Evolutionary conservation across 2,888 invertebrate genomes (phyloP).

Genomic region (Neoscelio sp.): DNA sequence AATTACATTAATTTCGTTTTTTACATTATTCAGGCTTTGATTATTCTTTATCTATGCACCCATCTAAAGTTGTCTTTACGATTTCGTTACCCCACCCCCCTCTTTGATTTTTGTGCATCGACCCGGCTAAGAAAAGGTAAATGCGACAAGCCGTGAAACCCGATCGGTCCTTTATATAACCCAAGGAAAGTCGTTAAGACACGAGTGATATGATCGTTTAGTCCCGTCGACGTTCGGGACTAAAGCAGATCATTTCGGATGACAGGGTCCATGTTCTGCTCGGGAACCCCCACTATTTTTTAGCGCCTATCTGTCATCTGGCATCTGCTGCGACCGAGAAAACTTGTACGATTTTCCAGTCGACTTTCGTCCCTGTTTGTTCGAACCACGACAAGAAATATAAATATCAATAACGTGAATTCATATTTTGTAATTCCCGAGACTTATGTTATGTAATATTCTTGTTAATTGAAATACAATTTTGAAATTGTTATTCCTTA

Average conservation of each 20-base stretch:
- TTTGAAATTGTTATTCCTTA: too few relatives aligned
- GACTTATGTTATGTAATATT: too few relatives aligned
- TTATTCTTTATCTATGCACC: conserved; percentile 16
- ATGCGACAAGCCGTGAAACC: conserved; percentile 64
- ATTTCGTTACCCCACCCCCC: conserved; percentile 18
- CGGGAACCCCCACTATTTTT: conserved; percentile 68
- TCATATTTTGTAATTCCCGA: too few relatives aligned
- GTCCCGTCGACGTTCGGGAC: conserved; percentile 29
- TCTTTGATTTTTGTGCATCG: conserved; percentile 50
- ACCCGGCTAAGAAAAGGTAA: conserved; percentile 55
- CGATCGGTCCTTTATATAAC: conserved; percentile 71
- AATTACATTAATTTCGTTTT: conserved; percentile 3
- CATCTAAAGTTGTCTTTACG: conserved; percentile 24
- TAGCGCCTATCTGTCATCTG: conserved; percentile 74
- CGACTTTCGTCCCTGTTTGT: conserved; percentile 8
- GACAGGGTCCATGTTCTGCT: conserved; percentile 69
- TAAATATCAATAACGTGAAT: neutral
- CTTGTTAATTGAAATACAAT: too few relatives aligned
- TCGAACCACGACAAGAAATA: neutral
- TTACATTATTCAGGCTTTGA: conserved; percentile 13
- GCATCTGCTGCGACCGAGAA: conserved; percentile 70
- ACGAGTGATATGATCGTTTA: conserved; percentile 73
- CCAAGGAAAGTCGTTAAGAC: conserved; percentile 68
- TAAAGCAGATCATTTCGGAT: conserved; percentile 69
- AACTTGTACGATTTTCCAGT: conserved; percentile 55